Conservation (phyloP, 2,888 invertebrate species). For the Dicyrtoma fusca region DNA sequence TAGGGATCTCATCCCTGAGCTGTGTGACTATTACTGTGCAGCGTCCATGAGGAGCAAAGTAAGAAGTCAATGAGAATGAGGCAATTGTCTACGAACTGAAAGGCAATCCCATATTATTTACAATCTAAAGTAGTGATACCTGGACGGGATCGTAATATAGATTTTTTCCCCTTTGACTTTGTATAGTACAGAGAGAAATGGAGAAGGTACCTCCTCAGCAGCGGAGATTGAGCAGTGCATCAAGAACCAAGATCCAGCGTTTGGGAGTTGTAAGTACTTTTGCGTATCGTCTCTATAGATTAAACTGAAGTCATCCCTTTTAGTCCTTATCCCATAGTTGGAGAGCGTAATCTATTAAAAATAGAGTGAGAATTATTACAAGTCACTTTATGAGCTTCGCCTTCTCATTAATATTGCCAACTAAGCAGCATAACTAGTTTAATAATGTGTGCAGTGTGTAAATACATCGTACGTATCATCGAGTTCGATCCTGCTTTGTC, state of each 20-base stretch:
- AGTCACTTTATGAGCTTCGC: slow-evolving; percentile 22
- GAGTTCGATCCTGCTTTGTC: background rate
- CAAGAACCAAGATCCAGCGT: too few relatives aligned
- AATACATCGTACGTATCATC: background rate
- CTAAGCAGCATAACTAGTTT: too few relatives aligned
- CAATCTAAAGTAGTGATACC: slow-evolving; percentile 14
- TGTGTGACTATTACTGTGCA: too few relatives aligned
- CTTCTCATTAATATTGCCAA: slow-evolving; percentile 32
- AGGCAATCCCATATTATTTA: slow-evolving; percentile 32
- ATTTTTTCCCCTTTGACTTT: too few relatives aligned
- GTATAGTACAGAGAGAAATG: too few relatives aligned
- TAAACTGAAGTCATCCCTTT: background rate
- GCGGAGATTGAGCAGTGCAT: too few relatives aligned
- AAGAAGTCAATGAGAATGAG: too few relatives aligned
- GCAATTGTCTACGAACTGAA: too few relatives aligned
- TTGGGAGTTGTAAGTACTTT: background rate
- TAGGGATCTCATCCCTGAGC: too few relatives aligned
- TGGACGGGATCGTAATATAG: background rate
- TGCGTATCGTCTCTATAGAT: background rate
- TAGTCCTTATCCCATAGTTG: slow-evolving; percentile 16
- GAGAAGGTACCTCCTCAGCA: too few relatives aligned
- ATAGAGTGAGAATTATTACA: slow-evolving; percentile 35
- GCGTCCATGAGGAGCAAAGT: too few relatives aligned
- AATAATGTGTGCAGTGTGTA: background rate
- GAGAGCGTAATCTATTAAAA: slow-evolving; percentile 31